A percentile compares a stretch with the other conserved stretches of the same genome.
Conservation (phyloP, 2,797 vertebrate genomes). For the Etheostoma nigrum region DNA sequence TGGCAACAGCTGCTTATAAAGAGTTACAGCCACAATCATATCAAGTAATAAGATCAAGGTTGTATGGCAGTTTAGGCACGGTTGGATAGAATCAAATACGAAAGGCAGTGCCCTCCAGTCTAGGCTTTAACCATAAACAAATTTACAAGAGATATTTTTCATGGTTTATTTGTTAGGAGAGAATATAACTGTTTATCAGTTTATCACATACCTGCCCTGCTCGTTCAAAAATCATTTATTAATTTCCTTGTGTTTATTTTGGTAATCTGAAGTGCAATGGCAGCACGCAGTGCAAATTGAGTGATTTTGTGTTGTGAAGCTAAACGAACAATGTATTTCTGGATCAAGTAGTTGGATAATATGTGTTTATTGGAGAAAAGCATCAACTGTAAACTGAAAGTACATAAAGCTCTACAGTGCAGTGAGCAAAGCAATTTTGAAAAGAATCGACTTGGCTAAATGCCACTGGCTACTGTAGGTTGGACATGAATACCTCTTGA, state of each 20-base stretch:
- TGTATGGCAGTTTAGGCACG: neutral
- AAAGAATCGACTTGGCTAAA: constrained; percentile 44
- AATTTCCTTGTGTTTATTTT: no score
- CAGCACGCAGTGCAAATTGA: neutral
- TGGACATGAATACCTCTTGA: constrained; percentile 23
- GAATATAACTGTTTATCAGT: neutral
- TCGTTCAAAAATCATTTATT: neutral
- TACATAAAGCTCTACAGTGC: constrained; percentile 21
- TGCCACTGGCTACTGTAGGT: constrained; percentile 17
- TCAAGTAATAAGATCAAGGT: neutral
- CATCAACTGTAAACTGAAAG: constrained; percentile 29
- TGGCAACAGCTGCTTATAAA: neutral
- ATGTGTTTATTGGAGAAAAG: constrained; percentile 37
- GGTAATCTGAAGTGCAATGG: neutral
- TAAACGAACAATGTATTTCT: constrained; percentile 26
- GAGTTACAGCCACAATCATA: neutral
- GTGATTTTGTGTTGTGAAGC: constrained; percentile 6
- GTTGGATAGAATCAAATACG: neutral
- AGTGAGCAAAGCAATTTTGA: constrained; percentile 47
- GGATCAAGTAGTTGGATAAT: constrained; percentile 15
- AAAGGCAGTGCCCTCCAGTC: neutral
- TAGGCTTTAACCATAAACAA: neutral
- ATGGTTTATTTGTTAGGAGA: neutral
- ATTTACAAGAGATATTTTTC: neutral
- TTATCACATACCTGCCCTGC: neutral